Percentiles rank a stretch among this genome's conserved stretches.
phyloP scores from a whole-genome alignment of 1,140 invertebrate species.

The Rhagoletis pomonella region DNA sequence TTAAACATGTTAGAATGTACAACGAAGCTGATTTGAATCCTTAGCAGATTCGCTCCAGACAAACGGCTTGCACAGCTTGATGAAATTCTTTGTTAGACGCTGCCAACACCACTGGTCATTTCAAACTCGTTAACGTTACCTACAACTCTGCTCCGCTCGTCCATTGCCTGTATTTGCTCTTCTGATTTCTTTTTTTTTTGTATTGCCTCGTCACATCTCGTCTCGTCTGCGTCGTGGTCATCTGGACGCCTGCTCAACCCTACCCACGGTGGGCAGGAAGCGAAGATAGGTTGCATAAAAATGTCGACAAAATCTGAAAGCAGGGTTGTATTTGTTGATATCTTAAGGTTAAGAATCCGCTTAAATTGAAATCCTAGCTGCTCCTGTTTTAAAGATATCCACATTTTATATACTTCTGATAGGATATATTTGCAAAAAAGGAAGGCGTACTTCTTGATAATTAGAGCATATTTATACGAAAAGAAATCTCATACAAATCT shows the following conservation, averaged over 20 bases:
- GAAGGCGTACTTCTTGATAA: too few relatives aligned
- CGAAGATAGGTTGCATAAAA: too few relatives aligned
- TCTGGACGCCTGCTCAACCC: background rate
- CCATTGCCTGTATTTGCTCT: background rate
- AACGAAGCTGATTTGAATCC: background rate
- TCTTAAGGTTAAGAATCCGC: too few relatives aligned
- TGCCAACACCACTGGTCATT: background rate
- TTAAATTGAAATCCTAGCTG: too few relatives aligned
- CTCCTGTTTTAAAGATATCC: too few relatives aligned
- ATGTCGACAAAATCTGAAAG: too few relatives aligned
- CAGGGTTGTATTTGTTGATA: too few relatives aligned
- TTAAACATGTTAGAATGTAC: background rate
- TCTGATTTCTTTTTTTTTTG: background rate
- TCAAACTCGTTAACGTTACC: background rate
- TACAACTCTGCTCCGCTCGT: background rate
- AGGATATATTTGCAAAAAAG: too few relatives aligned
- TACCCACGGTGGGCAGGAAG: too few relatives aligned
- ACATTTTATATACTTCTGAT: too few relatives aligned
- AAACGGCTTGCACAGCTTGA: background rate
- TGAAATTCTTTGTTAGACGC: background rate
- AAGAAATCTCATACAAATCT: too few relatives aligned
- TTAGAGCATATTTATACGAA: too few relatives aligned
- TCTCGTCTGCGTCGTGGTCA: constrained; percentile 29
- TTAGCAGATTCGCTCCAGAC: background rate
- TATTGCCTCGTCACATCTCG: background rate